phyloP scores from a whole-genome alignment of 2,113 vertebrate genomes.

The Alexandromys fortis region DNA sequence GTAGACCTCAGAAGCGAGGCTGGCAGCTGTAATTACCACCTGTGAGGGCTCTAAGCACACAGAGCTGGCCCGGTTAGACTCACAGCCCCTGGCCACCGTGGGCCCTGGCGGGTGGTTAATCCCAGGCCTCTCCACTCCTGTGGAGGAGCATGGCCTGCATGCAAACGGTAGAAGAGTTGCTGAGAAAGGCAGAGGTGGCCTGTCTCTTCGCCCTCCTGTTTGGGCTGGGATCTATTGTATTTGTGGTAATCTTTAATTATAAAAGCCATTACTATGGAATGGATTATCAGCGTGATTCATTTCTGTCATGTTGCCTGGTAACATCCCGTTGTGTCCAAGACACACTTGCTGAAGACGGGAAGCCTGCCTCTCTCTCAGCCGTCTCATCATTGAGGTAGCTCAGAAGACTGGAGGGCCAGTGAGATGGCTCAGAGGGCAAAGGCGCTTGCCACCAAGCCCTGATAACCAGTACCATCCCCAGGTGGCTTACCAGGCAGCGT shows the following conservation, averaged over 20 bases:
- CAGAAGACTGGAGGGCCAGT: not conserved
- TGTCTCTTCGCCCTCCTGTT: conserved; percentile 59
- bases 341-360: conserved; percentile 62
- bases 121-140: not conserved
- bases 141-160: not conserved
- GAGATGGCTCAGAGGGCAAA: not conserved
- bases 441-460: not conserved
- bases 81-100: not conserved
- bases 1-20: conserved; percentile 25
- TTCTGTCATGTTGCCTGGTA: conserved; percentile 84
- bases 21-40: conserved; percentile 51
- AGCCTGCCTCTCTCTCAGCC: conserved; percentile 22
- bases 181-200: conserved; percentile 42
- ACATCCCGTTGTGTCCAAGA: conserved; percentile 78
- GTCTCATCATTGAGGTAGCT: conserved; percentile 5
- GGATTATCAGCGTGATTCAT: conserved; percentile 79
- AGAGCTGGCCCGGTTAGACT: not conserved
- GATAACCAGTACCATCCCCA: no score
- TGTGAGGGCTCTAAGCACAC: conserved; percentile 34
- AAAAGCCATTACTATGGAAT: conserved; percentile 81
- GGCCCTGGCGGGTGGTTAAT: conserved; percentile 53
- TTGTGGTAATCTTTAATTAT: conserved; percentile 85
- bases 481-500: not conserved
- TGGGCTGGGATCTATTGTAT: conserved; percentile 83
- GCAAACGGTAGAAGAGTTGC: not conserved